phyloP scores from a whole-genome alignment of 1,140 invertebrate genomes.

The Calliphora vicina region DNA sequence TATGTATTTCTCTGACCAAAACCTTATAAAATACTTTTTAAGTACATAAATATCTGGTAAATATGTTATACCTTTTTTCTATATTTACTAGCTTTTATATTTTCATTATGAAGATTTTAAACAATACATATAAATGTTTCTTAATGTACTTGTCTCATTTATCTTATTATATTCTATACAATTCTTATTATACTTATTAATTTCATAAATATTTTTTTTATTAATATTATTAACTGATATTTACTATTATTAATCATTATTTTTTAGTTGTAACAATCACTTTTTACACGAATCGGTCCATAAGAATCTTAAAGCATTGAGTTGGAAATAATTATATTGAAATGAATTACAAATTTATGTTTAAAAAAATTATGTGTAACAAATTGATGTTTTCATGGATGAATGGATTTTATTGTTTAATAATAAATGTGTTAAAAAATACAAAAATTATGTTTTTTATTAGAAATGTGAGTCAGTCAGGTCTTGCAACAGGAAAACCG shows the following conservation, averaged over 20 bases:
- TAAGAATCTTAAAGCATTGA: slow-evolving; percentile 4
- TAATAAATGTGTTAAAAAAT: slow-evolving; percentile 23
- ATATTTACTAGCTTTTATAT: too few species aligned
- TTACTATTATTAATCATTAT: neutral
- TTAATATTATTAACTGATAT: neutral
- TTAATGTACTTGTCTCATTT: neutral
- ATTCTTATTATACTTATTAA: neutral
- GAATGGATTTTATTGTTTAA: slow-evolving; percentile 31
- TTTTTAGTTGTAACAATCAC: neutral
- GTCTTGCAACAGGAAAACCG: too few species aligned
- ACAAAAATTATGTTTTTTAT: neutral
- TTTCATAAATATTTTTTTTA: neutral
- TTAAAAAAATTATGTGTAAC: slow-evolving; percentile 11
- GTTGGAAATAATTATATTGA: neutral
- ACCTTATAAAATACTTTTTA: too few species aligned
- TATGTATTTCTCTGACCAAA: too few species aligned
- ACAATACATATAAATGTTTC: neutral
- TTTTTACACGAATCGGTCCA: neutral
- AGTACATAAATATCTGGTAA: too few species aligned
- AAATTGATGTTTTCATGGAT: slow-evolving; percentile 3
- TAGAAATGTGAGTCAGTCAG: too few species aligned
- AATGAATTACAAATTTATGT: slow-evolving; percentile 15
- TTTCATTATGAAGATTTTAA: too few species aligned
- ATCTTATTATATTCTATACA: neutral
- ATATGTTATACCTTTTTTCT: too few species aligned